Conservation (phyloP, 2,113 vertebrate genomes). For the Lophotis ruficrista region DNA sequence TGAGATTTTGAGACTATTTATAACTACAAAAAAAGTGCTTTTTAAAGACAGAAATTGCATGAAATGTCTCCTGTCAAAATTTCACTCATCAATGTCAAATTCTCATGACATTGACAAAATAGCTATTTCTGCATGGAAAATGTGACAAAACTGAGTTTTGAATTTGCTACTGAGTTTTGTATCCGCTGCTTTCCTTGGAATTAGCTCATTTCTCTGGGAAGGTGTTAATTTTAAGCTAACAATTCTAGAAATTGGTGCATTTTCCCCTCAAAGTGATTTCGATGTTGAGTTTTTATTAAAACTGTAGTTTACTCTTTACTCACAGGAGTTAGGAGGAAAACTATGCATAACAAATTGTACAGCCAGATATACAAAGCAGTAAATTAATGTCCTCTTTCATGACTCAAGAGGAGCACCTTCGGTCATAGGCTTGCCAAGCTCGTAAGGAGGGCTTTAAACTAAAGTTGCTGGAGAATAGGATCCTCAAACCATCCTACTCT, state of each 20-base stretch:
- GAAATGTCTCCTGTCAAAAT: conserved; percentile 59
- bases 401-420: too few species aligned
- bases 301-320: neutral
- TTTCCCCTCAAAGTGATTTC: neutral
- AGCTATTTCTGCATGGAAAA: conserved; percentile 40
- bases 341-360: too few species aligned
- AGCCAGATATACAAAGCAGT: neutral
- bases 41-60: conserved; percentile 29
- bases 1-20: conserved; percentile 21
- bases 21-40: neutral
- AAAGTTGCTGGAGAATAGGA: too few species aligned
- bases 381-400: neutral
- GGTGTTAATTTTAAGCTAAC: neutral
- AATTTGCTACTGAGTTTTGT: neutral
- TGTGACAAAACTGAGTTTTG: conserved; percentile 36
- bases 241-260: neutral
- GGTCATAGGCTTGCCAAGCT: too few species aligned
- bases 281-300: neutral
- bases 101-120: conserved; percentile 45
- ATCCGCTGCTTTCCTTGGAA: neutral
- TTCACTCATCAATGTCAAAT: conserved; percentile 45
- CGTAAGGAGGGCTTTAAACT: too few species aligned
- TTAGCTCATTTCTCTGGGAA: neutral
- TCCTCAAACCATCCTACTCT: too few species aligned
- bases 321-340: neutral